Conservation (phyloP, 2,888 invertebrate genomes). For the Hemistola chrysoprasaria region DNA sequence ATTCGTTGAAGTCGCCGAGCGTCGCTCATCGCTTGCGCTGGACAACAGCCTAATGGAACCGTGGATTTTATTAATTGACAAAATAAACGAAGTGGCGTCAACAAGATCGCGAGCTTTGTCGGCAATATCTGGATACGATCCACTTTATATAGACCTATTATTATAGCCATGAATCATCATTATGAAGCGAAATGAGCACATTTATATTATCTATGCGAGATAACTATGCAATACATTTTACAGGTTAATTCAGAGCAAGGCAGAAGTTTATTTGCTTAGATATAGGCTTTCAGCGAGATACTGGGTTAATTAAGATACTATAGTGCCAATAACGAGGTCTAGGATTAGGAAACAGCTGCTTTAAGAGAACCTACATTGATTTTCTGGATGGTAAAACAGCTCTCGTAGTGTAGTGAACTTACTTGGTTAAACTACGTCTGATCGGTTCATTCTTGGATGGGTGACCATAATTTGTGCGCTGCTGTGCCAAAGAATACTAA, state of each 20-base stretch:
- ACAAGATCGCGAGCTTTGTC: conserved; percentile 36
- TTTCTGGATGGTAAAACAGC: too few species aligned
- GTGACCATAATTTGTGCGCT: too few species aligned
- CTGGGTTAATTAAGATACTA: conserved; percentile 8
- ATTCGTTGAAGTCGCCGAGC: too few species aligned
- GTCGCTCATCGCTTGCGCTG: too few species aligned
- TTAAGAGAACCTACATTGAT: too few species aligned
- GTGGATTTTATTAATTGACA: conserved; percentile 37
- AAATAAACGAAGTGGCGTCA: conserved; percentile 44
- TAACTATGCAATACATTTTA: conserved; percentile 17
- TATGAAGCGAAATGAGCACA: conserved; percentile 26
- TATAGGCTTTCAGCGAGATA: conserved; percentile 9
- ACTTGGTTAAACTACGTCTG: too few species aligned
- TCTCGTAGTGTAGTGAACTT: too few species aligned
- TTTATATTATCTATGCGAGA: conserved; percentile 26
- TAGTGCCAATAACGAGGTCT: background rate
- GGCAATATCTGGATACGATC: conserved; percentile 38
- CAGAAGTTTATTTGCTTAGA: conserved; percentile 9
- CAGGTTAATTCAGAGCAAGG: conserved; percentile 6
- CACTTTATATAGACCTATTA: conserved; percentile 42
- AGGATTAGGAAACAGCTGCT: conserved; percentile 8
- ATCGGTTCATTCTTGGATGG: too few species aligned
- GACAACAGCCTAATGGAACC: conserved; percentile 15
- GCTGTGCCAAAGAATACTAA: too few species aligned
- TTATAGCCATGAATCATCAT: conserved; percentile 41